Percentiles rank a stretch among this genome's conserved stretches.
Evolutionary conservation across 2,797 vertebrate species (phyloP).

Genomic region (Syndactyla subalaris): DNA sequence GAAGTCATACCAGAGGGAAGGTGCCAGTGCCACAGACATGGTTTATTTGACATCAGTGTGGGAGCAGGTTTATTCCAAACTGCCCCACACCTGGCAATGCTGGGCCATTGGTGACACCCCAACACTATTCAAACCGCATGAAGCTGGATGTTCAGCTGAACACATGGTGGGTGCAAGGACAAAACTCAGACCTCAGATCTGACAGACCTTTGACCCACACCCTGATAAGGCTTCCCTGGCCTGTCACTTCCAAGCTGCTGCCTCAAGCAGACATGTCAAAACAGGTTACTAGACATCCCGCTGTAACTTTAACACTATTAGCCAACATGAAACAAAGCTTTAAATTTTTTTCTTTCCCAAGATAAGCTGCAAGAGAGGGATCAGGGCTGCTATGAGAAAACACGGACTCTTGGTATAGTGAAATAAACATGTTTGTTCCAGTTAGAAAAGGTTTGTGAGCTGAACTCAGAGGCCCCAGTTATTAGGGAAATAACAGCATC

Average conservation of each 20-base stretch:
- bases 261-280: background rate
- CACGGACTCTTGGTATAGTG: background rate
- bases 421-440: slow-evolving; percentile 2
- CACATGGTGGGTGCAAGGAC: fast-evolving
- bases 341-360: background rate
- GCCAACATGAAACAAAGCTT: slow-evolving; percentile 6
- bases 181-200: background rate
- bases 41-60: background rate
- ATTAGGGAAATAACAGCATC: background rate
- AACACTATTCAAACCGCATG: background rate
- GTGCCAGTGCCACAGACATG: background rate
- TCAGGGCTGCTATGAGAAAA: slow-evolving; percentile 9
- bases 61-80: background rate
- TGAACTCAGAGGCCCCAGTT: background rate
- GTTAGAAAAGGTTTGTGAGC: background rate
- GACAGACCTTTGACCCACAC: background rate
- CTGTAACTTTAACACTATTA: background rate
- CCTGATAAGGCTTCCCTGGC: background rate
- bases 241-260: background rate
- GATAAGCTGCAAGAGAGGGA: slow-evolving; percentile 5
- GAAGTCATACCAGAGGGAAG: background rate
- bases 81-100: background rate
- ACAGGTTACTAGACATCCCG: background rate
- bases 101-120: background rate
- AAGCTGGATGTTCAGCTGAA: background rate